Base-by-base conservation (phyloP, 2,797 vertebrate species). In the Pangasius larnaudii region DNA sequence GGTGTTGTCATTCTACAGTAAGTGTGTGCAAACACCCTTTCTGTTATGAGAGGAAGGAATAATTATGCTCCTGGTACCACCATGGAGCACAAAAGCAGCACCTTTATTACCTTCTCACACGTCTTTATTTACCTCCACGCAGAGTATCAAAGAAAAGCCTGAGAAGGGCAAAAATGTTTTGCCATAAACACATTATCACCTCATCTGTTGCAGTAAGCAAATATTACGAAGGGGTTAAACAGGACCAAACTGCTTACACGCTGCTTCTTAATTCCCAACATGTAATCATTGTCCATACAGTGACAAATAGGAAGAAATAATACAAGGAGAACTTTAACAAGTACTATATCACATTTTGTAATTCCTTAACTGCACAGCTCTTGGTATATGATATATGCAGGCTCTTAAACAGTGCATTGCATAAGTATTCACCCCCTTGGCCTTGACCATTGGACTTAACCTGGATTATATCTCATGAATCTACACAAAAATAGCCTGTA, bases 111-210 rank as follows among this genome's bases (percentile, higher is more conserved):
- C 14, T 61, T 83, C 59, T 83, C 80, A 42, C 42, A 71, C 30
- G 18, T 53, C 46, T 67, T 85, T 72, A 49, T 77, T 49, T 77
- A 61, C n/a, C 39, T 63, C 10, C 3, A 46, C 5, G 18, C 9
- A 33, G 10, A 9, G 39, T 49, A 61, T 61, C 18, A 72, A 69
- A 81, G n/a, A 58, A 33, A 51, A 11, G 22, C 51, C 4, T 49
- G 65, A 33, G 82, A 42, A 58, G 22, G 33, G 49, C 14, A 30
- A 9, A 30, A 30, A 61, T 77, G 14, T 86, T 86, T 86, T 36
- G 10, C 58, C 72, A 63, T 86, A 30, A 86, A 86, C 85, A 86
- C 10, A 1, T 77, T 85, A 74, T 85, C 69, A 3, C 19, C 14
- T 77, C 30, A 86, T 86, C 85, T 49, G 33, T 8, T 13, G 19